Base-by-base conservation (phyloP, 1,140 invertebrate genomes). In the Saccostrea echinata region DNA sequence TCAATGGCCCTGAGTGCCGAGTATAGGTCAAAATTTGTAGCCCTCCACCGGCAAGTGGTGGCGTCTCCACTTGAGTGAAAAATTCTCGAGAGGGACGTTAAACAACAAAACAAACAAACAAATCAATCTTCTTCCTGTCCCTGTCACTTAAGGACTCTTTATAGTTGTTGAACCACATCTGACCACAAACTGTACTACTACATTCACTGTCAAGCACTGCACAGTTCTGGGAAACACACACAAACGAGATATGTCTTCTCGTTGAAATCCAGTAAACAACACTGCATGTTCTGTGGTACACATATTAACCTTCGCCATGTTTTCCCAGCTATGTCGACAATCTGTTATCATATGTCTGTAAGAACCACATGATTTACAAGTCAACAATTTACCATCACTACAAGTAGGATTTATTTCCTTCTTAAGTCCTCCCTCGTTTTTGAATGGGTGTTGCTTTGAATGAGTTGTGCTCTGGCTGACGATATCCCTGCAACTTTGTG, bases 201-300 rank as follows among this genome's bases (percentile, higher is more conserved):
- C 57, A 61, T 61, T 4, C 57, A 61, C 57, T 61, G 57, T 61
- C 57, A 61, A 61, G 4, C 13, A 61, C 57, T 3, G 57, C 57
- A 61, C 57, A 61, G n/a, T 18, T 61, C 57, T 61, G 57, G 57
- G 57, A 61, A 12, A 6, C 57, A 61, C 57, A 61, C 57, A 61
- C n/a, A 61, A 18, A 11, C 57, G n/a, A 61, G 57, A 61, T n/a
- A 61, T 61, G n/a, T 61, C 13, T 61, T 61, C 57, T n/a, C 3
- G 16, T n/a, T 61, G 57, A 61, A 61, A 61, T 61, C 57, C 57
- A 61, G 57, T 61, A 61, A 61, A 61, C 57, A 61, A n/a, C 16
- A 61, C 57, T 61, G 57, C 57, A 61, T 61, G 57, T 61, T 61
- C 43, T 43, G 1, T 43, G 43, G 43, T 43, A 43, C 43, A 43